Evolutionary conservation across 1,140 invertebrate species (phyloP), one percentile per base, ranked within the genome.

Genomic region (Piezodorus guildinii): DNA sequence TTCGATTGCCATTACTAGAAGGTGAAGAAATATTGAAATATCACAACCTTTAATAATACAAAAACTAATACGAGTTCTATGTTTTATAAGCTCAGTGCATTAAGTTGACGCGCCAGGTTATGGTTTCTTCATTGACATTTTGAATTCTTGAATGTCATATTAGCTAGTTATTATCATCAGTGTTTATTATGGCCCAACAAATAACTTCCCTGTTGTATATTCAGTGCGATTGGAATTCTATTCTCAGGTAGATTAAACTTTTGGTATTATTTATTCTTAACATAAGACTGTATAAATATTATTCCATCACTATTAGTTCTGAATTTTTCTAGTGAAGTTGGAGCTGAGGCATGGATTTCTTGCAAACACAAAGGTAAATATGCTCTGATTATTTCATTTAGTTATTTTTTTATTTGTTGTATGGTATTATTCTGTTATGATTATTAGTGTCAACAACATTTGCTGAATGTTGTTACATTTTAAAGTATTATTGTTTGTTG

Each of bases 321-420:
- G 39, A 3, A 46, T 12, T 65, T 12, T 68, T 65, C 43, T 54
- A 70, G 69, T 45, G 65, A 65, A 34, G n/a, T 60, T 23, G 64
- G 51, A 27, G 52, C 56, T 15, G 56, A 68, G 68, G 65, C 62
- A 23, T 70, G 69, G 68, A 62, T 69, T 23, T 59, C 66, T 27
- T 65, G 51, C n/a, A 70, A 70, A 62, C 27, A 34, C 3, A 69
- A 64, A 69, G 65, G 69, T 70, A 63, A 5, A 10, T 39, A 39
- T 39, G 9, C 1, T 1, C 12, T 39, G 6, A 1, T 1, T 39
- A 68, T 14, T 49, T 49, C 14, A 30, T 30, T 30, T 30, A 30
- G 27, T 30, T 30, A 8, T 4, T 4, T 3, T 30, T 30, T 30
- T 30, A 30, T 30, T 30, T 8, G 8, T 30, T 30, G 8, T 30